Conservation (phyloP, 2,797 vertebrate species). For the Parotocinclus haroldoi region DNA sequence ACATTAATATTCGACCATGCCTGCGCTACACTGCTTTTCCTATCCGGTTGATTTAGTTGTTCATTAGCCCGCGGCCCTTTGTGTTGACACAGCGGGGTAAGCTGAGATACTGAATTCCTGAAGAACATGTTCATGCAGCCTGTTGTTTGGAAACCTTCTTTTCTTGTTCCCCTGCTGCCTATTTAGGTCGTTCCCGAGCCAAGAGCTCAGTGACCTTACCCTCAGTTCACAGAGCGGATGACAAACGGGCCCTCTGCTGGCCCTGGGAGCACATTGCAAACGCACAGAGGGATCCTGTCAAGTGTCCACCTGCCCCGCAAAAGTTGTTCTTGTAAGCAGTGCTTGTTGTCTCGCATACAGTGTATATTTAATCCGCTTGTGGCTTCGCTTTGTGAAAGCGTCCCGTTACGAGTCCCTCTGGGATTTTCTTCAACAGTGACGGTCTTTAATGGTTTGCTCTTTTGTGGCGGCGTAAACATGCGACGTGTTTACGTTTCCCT, state of each 20-base stretch:
- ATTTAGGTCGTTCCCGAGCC: constrained; percentile 32
- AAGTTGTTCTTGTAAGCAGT: too few relatives aligned
- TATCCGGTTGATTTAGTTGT: constrained; percentile 44
- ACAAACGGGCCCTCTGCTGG: constrained; percentile 38
- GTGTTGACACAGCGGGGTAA: constrained; percentile 39
- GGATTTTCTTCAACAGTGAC: too few relatives aligned
- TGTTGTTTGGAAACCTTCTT: constrained; percentile 34
- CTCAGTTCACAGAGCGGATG: constrained; percentile 12
- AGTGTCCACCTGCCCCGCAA: too few relatives aligned
- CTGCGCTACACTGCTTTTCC: constrained; percentile 28
- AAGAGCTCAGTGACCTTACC: constrained; percentile 41
- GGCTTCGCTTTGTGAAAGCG: too few relatives aligned
- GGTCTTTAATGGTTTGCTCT: constrained; percentile 29
- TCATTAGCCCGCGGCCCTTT: constrained; percentile 37
- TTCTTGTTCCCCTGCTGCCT: constrained; percentile 34
- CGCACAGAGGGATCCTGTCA: too few relatives aligned
- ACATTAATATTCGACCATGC: constrained; percentile 34
- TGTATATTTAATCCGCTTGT: too few relatives aligned
- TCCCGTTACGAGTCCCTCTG: too few relatives aligned
- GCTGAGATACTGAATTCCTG: constrained; percentile 40
- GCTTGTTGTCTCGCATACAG: too few relatives aligned
- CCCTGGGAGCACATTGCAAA: constrained; percentile 23
- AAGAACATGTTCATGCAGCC: constrained; percentile 47
- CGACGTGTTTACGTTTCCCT: constrained; percentile 35
- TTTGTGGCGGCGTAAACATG: constrained; percentile 24